Percentiles rank a stretch among this genome's conserved stretches.
Conservation (phyloP, 2,888 invertebrate genomes). For the Automeris io region DNA sequence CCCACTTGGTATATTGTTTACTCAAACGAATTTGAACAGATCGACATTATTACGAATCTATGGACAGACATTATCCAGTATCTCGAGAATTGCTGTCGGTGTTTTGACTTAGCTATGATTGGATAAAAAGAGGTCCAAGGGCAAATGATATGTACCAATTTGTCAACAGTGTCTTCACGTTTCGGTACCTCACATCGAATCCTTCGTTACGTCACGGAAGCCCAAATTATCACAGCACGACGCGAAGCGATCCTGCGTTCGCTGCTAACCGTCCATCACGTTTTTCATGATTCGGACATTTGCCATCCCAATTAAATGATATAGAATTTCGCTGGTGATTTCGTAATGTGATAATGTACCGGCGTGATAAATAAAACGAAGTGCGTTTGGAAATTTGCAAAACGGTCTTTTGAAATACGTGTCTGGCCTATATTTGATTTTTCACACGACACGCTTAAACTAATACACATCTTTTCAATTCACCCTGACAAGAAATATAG, state of each 20-base stretch:
- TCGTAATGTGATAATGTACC: background rate
- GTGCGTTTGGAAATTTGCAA: constrained; percentile 3
- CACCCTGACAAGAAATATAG: no score
- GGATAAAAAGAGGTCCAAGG: no score
- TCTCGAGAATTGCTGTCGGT: no score
- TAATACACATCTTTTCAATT: no score
- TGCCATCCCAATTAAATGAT: constrained; percentile 14
- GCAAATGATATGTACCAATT: no score
- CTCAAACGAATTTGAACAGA: no score
- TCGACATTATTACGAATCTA: no score
- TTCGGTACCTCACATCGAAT: constrained; percentile 9
- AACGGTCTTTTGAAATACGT: background rate
- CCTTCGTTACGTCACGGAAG: constrained; percentile 6
- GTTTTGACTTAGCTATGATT: no score
- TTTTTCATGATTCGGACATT: constrained; percentile 32
- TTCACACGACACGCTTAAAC: no score
- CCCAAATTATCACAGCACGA: constrained; percentile 5
- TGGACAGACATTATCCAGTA: no score
- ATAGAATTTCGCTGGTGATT: constrained; percentile 23
- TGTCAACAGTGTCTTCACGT: constrained; percentile 1
- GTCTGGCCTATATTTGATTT: no score
- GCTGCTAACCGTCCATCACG: constrained; percentile 30
- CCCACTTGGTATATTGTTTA: no score
- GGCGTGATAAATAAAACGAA: constrained; percentile 2
- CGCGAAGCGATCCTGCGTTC: constrained; percentile 10